Base-by-base conservation (phyloP, 2,797 vertebrate genomes). In the Enteromius thamalakanensis region DNA sequence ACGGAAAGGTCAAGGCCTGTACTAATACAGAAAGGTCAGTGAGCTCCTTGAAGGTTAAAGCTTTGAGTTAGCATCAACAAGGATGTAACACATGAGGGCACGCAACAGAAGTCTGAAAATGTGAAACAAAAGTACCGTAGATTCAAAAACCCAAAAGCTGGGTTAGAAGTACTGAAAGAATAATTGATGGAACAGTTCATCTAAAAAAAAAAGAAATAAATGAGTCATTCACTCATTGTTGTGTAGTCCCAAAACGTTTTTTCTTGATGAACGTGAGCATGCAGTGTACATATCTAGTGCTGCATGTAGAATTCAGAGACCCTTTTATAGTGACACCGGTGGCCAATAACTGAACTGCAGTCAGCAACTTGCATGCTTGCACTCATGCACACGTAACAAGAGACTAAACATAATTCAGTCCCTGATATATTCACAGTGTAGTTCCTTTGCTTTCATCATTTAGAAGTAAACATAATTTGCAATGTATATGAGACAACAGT, bases 1-100 rank as follows among this genome's bases (percentile, higher is more conserved):
- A 72, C 23, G 15, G 51, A 86, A 87, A 87, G 84, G 84, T 86
- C 84, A 79, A 79, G 87, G 47, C 68, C 79, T 81, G 82, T 51
- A 49, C 55, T 71, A 65, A 67, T 68, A 67, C 15, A 67, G 65
- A 88, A 86, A 84, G 82, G 82, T 86, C 82, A 86, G 58, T 49
- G 49, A 78, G 77, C 72, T 40, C 76, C 85, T 84, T 88, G 85
- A 86, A 84, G 79, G 82, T 76, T 64, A 67, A 65, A 45, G 79
- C 85, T 86, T 88, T 83, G 79, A 86, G 71, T 76, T 23, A 55
- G 83, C 72, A 81, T 78, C 77, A 87, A 55, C 81, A 21, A 21
- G 37, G 75, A 80, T 55, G 32, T 82, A 75, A 55, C 65, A 76
- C n/a, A 9, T 51, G 55, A 12, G 15, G 55, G 71, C 60, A 58